Conservation (phyloP, 2,888 invertebrate genomes). For the Agelastica alni region DNA sequence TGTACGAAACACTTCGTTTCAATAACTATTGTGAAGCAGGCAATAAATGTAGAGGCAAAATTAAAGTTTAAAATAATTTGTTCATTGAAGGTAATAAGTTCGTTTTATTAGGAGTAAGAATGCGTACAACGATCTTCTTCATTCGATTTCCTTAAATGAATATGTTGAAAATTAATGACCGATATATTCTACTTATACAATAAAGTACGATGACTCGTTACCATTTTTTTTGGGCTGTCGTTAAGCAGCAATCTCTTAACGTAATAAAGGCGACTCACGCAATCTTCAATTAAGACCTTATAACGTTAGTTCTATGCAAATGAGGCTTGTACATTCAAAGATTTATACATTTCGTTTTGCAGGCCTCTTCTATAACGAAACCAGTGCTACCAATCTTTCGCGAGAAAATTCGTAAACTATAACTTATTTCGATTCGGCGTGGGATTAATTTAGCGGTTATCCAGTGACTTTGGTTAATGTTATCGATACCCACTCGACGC, state of each 20-base stretch:
- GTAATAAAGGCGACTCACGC: conserved; percentile 49
- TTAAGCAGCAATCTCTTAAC: conserved; percentile 30
- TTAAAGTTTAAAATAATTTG: too few relatives aligned
- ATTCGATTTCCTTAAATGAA: too few relatives aligned
- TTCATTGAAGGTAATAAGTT: too few relatives aligned
- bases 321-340: conserved; percentile 40
- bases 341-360: conserved; percentile 42
- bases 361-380: conserved; percentile 34
- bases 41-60: too few relatives aligned
- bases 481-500: too few relatives aligned
- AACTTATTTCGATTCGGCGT: conserved; percentile 5
- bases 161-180: background rate
- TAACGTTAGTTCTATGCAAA: conserved; percentile 50
- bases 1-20: too few relatives aligned
- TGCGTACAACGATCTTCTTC: too few relatives aligned
- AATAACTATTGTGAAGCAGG: too few relatives aligned
- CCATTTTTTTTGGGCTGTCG: conserved; percentile 27
- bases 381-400: conserved; percentile 28
- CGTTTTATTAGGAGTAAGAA: too few relatives aligned
- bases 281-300: conserved; percentile 48
- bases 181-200: conserved; percentile 20
- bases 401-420: background rate
- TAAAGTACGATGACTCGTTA: conserved; percentile 24
- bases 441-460: background rate
- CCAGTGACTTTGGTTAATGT: background rate